A percentile compares a stretch with the other conserved stretches of the same genome.
phyloP scores from a whole-genome alignment of 2,888 invertebrate species.

The Tenthredo scrophulariae region DNA sequence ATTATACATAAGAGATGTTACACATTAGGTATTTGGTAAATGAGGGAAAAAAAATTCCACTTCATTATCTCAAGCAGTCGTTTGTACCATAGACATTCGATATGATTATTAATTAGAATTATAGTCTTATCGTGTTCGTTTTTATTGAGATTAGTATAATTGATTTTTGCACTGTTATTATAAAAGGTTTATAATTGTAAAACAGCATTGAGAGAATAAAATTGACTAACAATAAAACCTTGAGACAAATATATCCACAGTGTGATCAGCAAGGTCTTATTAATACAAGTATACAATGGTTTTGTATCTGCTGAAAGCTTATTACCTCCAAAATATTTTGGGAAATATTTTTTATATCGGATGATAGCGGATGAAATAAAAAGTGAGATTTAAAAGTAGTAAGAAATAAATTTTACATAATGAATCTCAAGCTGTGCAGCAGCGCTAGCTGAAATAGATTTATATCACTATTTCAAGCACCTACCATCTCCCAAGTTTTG shows the following conservation, averaged over 20 bases:
- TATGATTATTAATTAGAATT: not conserved
- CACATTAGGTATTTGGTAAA: constrained; percentile 53
- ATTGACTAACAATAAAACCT: not conserved
- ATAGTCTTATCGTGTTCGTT: constrained; percentile 13
- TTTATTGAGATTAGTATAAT: not conserved
- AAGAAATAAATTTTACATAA: not conserved
- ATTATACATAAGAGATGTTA: constrained; percentile 54
- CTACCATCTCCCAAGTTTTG: not conserved
- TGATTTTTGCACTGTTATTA: constrained; percentile 6
- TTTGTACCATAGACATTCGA: constrained; percentile 27
- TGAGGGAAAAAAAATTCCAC: not conserved
- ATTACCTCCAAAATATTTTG: not conserved
- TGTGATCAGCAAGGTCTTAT: not conserved
- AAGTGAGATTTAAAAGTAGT: not conserved
- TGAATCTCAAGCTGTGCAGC: not conserved
- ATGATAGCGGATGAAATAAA: constrained; percentile 5
- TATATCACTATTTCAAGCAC: constrained; percentile 14
- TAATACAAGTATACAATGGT: constrained; percentile 7
- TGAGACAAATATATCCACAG: not conserved
- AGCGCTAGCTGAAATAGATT: constrained; percentile 13
- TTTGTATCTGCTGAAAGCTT: not conserved
- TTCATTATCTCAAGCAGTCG: constrained; percentile 11
- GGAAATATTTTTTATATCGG: not conserved
- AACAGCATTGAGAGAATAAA: constrained; percentile 17
- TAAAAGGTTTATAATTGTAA: not conserved